A percentile compares a stretch with the other conserved stretches of the same genome.
These are phyloP conservation scores for Clistopyga incitator DNA, from an alignment of 2,888 invertebrate species.

Conservation along the genomic window DNA sequence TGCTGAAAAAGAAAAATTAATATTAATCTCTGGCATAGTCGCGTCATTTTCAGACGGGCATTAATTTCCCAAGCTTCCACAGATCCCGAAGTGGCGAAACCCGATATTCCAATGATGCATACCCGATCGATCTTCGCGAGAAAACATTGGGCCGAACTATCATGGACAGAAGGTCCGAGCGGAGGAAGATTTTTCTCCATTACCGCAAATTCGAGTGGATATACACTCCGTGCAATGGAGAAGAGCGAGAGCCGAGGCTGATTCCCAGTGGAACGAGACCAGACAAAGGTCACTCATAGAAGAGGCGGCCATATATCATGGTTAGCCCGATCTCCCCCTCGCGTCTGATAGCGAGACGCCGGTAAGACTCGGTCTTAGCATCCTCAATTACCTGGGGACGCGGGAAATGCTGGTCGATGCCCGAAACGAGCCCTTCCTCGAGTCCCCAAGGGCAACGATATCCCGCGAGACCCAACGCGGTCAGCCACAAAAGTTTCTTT, in stretches of 20 bases:
- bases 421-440: constrained; percentile 59
- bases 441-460: constrained; percentile 67
- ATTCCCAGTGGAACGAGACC: constrained; percentile 75
- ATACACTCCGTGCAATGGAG: constrained; percentile 41
- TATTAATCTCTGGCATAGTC: neutral
- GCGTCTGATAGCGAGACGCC: constrained; percentile 68
- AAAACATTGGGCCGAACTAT: constrained; percentile 43
- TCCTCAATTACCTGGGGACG: constrained; percentile 79
- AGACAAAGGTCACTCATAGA: constrained; percentile 82
- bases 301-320: constrained; percentile 80
- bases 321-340: constrained; percentile 74
- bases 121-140: constrained; percentile 67
- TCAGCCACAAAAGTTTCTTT: constrained; percentile 77
- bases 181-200: constrained; percentile 76
- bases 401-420: constrained; percentile 43
- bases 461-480: constrained; percentile 65
- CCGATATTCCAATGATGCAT: constrained; percentile 49
- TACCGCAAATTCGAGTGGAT: constrained; percentile 59
- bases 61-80: neutral
- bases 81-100: neutral
- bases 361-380: constrained; percentile 77
- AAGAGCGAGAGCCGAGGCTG: constrained; percentile 66
- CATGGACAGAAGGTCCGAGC: constrained; percentile 27
- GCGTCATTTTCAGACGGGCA: neutral
- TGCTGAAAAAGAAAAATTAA: no score